Evolutionary conservation across 2,888 invertebrate species (phyloP), one percentile per base, ranked within the genome.

Genomic region (Lasius platythorax): DNA sequence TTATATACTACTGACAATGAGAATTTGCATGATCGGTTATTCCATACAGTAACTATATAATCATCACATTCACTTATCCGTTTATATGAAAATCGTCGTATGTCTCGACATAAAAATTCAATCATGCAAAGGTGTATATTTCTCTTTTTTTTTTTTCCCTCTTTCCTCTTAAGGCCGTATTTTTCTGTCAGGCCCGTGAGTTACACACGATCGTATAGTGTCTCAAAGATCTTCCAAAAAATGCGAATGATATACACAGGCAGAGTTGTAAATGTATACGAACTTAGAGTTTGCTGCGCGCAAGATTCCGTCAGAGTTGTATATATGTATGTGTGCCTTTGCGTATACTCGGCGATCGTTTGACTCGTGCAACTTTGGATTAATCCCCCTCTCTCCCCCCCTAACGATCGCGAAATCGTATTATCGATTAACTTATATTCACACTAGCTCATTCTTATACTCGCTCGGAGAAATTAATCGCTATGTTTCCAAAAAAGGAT

Each of bases 41-140:
- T 78, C 46, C 58, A 68, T 79, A 82, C 50, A 81, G 40, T 81
- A 87, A 84, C 68, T 89, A 87, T 53, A n/a, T 89, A 89, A 90
- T 89, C 89, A 87, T 85, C 89, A 90, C 87, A 90, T 89, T 89
- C 88, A 87, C 78, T 53, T 85, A 90, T 87, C 81, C 78, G 53
- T n/a, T 53, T 86, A 89, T 86, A 88, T 72, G 73, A 63, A 79
- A 79, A 79, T 12, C 72, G 73, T 61, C 83, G 58, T 85, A 85
- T 76, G 30, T 81, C 79, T 86, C 68, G 56, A 86, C 83, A 79
- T 87, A 88, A 83, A 88, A 84, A 82, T 87, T 87, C 75, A 76
- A 84, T 89, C 88, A 90, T 90, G 90, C 89, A 87, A 76, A 40
- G 84, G 70, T 89, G 87, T 79, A 90, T 90, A 87, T 83, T 82